Conservation (phyloP, 2,888 invertebrate species). For the Drosophila meridiana region DNA sequence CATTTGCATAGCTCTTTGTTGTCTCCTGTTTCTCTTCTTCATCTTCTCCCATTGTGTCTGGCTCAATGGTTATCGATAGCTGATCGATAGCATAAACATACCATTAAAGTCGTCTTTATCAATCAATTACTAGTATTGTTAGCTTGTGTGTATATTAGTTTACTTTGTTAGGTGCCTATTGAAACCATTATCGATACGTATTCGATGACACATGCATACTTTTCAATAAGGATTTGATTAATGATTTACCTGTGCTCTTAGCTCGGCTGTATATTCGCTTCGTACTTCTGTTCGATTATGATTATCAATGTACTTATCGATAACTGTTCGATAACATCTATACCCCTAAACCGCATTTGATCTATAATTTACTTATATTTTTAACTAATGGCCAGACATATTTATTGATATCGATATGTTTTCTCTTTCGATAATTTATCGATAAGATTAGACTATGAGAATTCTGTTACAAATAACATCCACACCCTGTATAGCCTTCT, state of each 20-base stretch:
- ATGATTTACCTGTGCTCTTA: neutral
- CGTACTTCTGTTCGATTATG: neutral
- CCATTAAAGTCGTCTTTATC: neutral
- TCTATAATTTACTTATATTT: neutral
- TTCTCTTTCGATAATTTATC: neutral
- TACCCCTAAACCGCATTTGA: too few species aligned
- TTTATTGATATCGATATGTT: neutral
- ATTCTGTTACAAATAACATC: neutral
- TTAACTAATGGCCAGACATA: neutral
- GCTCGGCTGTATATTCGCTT: neutral
- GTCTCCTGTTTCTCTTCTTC: slow-evolving; percentile 8
- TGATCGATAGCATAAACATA: neutral
- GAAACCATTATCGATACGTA: slow-evolving; percentile 14
- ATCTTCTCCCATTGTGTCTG: slow-evolving; percentile 19
- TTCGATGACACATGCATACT: neutral
- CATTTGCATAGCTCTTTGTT: slow-evolving; percentile 39
- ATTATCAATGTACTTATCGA: neutral
- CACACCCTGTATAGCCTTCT: neutral
- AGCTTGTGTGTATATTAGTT: neutral
- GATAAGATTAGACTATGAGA: neutral
- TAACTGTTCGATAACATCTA: neutral
- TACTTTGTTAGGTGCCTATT: neutral
- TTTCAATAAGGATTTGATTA: neutral
- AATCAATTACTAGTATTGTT: too few species aligned
- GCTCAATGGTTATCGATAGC: slow-evolving; percentile 11